These are phyloP conservation scores for Aphelinus atriplicis DNA, from an alignment of 1,140 invertebrate genomes.

Conservation along the genomic window DNA sequence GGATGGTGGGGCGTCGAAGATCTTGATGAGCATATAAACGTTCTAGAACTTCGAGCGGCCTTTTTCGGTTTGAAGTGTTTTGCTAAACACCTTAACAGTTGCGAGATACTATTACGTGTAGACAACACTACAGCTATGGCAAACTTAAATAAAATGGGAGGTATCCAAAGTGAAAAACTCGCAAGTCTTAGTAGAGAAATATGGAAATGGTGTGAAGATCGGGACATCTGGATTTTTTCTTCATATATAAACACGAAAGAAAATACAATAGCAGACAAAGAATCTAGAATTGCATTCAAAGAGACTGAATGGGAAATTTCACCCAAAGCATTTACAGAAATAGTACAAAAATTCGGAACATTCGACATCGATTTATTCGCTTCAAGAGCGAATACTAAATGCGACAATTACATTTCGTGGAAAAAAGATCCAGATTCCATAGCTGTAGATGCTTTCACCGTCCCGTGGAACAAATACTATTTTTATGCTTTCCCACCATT, in stretches of 20 bases:
- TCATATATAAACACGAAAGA: slow-evolving; percentile 30
- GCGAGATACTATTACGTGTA: slow-evolving; percentile 49
- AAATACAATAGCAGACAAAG: slow-evolving; percentile 24
- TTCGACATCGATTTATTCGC: slow-evolving; percentile 39
- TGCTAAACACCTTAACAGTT: slow-evolving; percentile 34
- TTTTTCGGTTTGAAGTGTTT: slow-evolving; percentile 39
- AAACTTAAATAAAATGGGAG: slow-evolving; percentile 43
- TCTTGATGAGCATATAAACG: neutral
- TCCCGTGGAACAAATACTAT: slow-evolving; percentile 26
- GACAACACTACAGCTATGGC: slow-evolving; percentile 44
- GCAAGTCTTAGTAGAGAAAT: slow-evolving; percentile 39
- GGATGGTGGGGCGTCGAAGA: neutral
- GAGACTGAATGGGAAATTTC: slow-evolving; percentile 26
- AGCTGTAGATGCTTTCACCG: slow-evolving; percentile 39
- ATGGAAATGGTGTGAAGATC: slow-evolving; percentile 36
- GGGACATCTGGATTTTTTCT: slow-evolving; percentile 35
- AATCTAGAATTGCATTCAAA: neutral
- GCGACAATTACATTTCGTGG: slow-evolving; percentile 33
- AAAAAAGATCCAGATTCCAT: slow-evolving; percentile 34
- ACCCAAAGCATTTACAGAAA: slow-evolving; percentile 1
- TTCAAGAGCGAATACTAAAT: slow-evolving; percentile 36
- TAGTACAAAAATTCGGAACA: slow-evolving; percentile 14
- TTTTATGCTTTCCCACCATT: slow-evolving; percentile 43
- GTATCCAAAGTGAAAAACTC: slow-evolving; percentile 42
- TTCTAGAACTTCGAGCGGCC: slow-evolving; percentile 33